These are phyloP conservation scores for Leucoraja ocellata DNA, from an alignment of 2,797 vertebrate genomes.

Conservation along the genomic window DNA sequence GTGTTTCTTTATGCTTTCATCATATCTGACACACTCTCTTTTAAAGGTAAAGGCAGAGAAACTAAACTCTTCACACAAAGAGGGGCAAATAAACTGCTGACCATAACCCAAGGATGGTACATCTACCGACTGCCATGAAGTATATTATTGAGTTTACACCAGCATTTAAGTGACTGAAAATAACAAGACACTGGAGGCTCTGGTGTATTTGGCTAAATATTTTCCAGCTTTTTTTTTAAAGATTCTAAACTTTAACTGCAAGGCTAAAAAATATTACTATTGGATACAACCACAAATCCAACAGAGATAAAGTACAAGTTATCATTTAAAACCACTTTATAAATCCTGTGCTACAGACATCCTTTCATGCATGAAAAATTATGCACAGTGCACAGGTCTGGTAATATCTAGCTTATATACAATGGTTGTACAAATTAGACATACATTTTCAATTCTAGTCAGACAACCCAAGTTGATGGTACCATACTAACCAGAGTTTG, in stretches of 20 bases:
- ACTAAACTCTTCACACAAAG: neutral
- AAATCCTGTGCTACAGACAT: neutral
- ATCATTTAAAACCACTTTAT: neutral
- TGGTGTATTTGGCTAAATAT: neutral
- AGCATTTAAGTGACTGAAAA: neutral
- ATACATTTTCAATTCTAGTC: neutral
- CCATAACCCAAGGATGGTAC: neutral
- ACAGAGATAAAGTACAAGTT: neutral
- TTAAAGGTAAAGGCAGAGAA: neutral
- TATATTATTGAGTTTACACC: too few species aligned
- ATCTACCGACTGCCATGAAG: neutral
- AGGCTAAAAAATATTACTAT: neutral
- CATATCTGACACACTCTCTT: neutral
- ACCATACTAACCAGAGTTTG: conserved; percentile 80
- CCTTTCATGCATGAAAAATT: neutral
- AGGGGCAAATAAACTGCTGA: neutral
- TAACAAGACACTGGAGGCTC: neutral
- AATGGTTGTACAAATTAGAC: neutral
- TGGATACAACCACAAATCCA: neutral
- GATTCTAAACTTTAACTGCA: too few species aligned
- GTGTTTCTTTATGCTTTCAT: neutral
- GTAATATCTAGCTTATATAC: neutral
- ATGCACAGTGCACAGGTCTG: too few species aligned
- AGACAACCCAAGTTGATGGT: conserved; percentile 3
- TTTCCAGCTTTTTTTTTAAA: neutral